These are phyloP conservation scores for Gnatocerus cornutus DNA, from an alignment of 2,888 invertebrate species.

Conservation along the genomic window DNA sequence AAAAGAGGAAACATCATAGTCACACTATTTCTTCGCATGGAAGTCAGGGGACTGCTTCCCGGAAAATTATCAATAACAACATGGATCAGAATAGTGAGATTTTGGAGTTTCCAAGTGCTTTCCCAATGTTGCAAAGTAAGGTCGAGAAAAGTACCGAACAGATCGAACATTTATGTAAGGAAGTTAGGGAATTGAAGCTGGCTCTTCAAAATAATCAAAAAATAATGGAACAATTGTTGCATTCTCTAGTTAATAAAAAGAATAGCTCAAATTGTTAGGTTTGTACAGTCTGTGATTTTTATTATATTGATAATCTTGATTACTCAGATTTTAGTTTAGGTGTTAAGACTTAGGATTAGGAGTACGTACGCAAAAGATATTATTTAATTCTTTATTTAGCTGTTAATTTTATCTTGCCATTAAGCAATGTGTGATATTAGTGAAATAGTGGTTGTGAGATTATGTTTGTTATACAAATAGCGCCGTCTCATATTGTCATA, in stretches of 20 bases:
- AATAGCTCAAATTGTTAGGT: conserved; percentile 45
- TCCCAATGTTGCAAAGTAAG: conserved; percentile 77
- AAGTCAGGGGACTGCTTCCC: conserved; percentile 72
- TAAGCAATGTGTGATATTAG: conserved; percentile 60
- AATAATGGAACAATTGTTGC: conserved; percentile 66
- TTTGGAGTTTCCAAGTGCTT: conserved; percentile 69
- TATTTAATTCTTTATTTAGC: conserved; percentile 45
- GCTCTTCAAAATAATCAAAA: conserved; percentile 69
- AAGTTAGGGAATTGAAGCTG: conserved; percentile 79
- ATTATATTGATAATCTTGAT: not conserved
- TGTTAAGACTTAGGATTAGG: conserved; percentile 7
- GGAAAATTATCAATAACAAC: conserved; percentile 79
- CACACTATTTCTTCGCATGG: conserved; percentile 80
- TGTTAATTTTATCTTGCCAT: conserved; percentile 51
- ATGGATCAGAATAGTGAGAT: conserved; percentile 67
- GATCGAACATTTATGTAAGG: conserved; percentile 79
- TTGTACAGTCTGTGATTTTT: conserved; percentile 43
- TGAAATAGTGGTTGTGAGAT: conserved; percentile 55
- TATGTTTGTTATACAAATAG: conserved; percentile 45
- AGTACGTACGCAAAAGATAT: conserved; percentile 20
- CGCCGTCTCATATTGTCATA: conserved; percentile 34
- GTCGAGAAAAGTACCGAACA: conserved; percentile 81
- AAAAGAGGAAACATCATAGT: conserved; percentile 81
- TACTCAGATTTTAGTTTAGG: conserved; percentile 11
- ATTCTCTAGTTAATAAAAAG: conserved; percentile 58